phyloP scores from a whole-genome alignment of 2,888 invertebrate species.

The Calameuta pallipes region DNA sequence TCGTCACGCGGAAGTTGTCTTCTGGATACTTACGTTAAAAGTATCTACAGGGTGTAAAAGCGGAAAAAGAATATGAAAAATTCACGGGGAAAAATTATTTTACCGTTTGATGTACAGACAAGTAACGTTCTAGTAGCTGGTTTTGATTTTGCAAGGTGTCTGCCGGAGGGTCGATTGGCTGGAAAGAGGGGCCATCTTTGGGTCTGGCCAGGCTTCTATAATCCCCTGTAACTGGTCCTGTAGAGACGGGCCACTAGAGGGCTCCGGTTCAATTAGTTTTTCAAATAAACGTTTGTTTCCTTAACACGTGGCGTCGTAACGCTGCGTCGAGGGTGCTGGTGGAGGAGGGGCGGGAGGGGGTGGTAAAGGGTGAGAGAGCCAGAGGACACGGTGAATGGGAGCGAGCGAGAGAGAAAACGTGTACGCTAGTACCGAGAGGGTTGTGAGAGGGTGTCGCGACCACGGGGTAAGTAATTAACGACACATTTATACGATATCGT shows the following conservation, averaged over 20 bases:
- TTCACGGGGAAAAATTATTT: no score
- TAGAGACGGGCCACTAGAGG: slow-evolving; percentile 18
- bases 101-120: no score
- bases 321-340: slow-evolving; percentile 34
- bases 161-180: no score
- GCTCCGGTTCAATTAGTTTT: slow-evolving; percentile 52
- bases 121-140: no score
- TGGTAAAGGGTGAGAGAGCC: slow-evolving; percentile 28
- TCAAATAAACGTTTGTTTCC: slow-evolving; percentile 56
- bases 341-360: slow-evolving; percentile 18
- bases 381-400: slow-evolving; percentile 50
- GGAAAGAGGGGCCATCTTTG: no score
- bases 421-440: not conserved
- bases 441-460: slow-evolving; percentile 47
- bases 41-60: no score
- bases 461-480: slow-evolving; percentile 64
- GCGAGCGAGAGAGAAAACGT: slow-evolving; percentile 12
- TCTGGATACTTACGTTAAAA: no score
- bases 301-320: slow-evolving; percentile 51
- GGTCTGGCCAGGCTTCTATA: no score
- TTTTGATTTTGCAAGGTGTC: no score
- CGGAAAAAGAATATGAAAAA: no score
- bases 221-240: no score
- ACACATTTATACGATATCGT: slow-evolving; percentile 63
- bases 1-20: no score